These are phyloP conservation scores for Andrena dorsata DNA, from an alignment of 2,888 invertebrate genomes.

Conservation along the genomic window DNA sequence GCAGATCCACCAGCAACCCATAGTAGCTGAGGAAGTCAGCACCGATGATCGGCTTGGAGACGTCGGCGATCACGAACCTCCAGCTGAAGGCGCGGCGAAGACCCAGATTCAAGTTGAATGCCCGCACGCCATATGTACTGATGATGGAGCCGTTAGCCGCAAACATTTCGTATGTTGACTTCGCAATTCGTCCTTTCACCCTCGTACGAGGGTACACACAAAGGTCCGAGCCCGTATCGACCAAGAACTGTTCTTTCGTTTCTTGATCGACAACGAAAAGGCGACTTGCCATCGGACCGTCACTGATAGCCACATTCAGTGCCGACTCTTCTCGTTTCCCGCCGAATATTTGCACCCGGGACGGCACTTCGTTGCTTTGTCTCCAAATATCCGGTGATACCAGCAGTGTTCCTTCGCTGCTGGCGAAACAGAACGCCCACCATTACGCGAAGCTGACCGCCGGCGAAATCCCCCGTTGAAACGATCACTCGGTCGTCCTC, in stretches of 20 bases:
- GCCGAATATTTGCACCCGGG: neutral
- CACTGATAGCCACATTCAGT: constrained; percentile 1
- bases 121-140: neutral
- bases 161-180: neutral
- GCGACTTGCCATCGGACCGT: neutral
- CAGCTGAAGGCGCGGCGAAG: neutral
- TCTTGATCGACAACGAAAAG: neutral
- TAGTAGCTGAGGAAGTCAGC: neutral
- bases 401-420: neutral
- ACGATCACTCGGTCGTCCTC: neutral
- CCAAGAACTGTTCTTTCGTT: neutral
- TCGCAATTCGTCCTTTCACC: neutral
- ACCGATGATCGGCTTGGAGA: constrained; percentile 1
- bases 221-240: neutral
- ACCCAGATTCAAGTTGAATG: neutral
- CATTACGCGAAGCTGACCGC: neutral
- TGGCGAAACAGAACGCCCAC: neutral
- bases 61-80: neutral
- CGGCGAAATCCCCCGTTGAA: neutral
- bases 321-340: neutral
- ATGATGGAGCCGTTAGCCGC: neutral
- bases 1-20: neutral
- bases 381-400: neutral
- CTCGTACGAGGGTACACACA: neutral
- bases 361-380: neutral